Evolutionary conservation across 2,888 invertebrate species (phyloP).

Genomic region (Gibbula magus): DNA sequence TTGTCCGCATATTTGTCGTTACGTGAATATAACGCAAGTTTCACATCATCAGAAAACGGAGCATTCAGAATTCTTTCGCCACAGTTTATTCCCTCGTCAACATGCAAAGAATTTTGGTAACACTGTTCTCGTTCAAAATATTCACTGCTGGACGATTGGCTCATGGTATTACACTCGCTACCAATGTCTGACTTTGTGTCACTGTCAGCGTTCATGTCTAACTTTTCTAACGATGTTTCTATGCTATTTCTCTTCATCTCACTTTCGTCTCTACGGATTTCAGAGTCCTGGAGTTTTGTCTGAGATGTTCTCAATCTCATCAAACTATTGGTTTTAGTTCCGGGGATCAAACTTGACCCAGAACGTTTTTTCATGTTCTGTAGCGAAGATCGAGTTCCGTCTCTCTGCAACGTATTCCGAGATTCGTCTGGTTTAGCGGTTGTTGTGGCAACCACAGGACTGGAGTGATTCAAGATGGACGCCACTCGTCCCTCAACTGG

Average conservation of each 20-base stretch:
- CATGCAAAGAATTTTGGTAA: background rate
- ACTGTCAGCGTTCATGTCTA: background rate
- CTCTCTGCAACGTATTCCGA: slow-evolving; percentile 28
- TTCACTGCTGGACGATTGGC: slow-evolving; percentile 17
- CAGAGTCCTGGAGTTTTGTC: slow-evolving; percentile 15
- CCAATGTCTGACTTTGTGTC: background rate
- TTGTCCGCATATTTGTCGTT: background rate
- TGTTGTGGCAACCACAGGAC: background rate
- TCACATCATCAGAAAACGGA: slow-evolving; percentile 35
- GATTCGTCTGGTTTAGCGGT: background rate
- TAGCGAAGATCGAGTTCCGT: slow-evolving; percentile 30
- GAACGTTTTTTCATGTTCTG: slow-evolving; percentile 37
- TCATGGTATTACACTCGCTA: slow-evolving; percentile 9
- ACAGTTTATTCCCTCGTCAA: slow-evolving; percentile 1
- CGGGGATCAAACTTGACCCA: slow-evolving; percentile 41
- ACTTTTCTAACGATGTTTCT: background rate
- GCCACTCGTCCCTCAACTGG: slow-evolving; percentile 42
- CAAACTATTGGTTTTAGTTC: slow-evolving; percentile 39
- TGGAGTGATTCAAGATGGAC: slow-evolving; percentile 41
- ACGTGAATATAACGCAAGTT: slow-evolving; percentile 33
- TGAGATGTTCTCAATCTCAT: slow-evolving; percentile 23
- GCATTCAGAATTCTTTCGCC: slow-evolving; percentile 27
- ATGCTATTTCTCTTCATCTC: background rate
- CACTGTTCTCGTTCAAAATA: background rate
- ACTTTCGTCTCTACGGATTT: background rate